Conservation (phyloP, 2,797 vertebrate species). For the Gadopsis bispinosus region DNA sequence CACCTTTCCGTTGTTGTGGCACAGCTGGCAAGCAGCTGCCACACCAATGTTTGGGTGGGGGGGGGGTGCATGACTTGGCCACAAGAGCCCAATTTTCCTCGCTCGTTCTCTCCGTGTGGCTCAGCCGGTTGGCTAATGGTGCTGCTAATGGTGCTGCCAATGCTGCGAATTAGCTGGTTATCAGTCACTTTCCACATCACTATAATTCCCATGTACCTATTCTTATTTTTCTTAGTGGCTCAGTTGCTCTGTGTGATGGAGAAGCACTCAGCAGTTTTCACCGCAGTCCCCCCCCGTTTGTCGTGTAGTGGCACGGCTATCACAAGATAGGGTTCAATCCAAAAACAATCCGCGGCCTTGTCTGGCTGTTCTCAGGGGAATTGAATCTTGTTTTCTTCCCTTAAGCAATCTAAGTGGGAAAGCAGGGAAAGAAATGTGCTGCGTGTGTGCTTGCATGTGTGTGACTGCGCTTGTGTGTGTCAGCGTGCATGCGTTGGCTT, state of each 20-base stretch:
- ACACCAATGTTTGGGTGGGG: conserved; percentile 1
- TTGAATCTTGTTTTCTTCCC: conserved; percentile 56
- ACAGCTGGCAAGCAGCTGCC: conserved; percentile 75
- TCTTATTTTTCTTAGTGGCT: conserved; percentile 26
- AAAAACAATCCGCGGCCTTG: conserved; percentile 72
- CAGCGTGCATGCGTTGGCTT: conserved; percentile 27
- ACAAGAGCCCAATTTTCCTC: conserved; percentile 45
- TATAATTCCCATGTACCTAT: conserved; percentile 53
- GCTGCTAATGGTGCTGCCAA: conserved; percentile 47
- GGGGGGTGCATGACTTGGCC: conserved; percentile 59
- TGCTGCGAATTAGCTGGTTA: conserved; percentile 43
- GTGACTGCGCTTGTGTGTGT: conserved; percentile 24
- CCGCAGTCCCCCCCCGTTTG: not conserved
- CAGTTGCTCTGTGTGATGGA: conserved; percentile 19
- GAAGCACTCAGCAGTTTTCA: conserved; percentile 39
- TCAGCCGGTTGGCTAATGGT: conserved; percentile 42
- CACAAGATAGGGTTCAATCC: conserved; percentile 60
- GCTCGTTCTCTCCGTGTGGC: conserved; percentile 40
- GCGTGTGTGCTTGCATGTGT: conserved; percentile 7
- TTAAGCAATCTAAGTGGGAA: conserved; percentile 62
- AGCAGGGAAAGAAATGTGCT: conserved; percentile 33
- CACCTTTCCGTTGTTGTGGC: conserved; percentile 51
- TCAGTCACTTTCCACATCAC: conserved; percentile 45
- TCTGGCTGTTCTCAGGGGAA: conserved; percentile 66
- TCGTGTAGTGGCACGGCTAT: conserved; percentile 27